phyloP scores from a whole-genome alignment of 2,888 invertebrate genomes.

The Metallyticus violacea region DNA sequence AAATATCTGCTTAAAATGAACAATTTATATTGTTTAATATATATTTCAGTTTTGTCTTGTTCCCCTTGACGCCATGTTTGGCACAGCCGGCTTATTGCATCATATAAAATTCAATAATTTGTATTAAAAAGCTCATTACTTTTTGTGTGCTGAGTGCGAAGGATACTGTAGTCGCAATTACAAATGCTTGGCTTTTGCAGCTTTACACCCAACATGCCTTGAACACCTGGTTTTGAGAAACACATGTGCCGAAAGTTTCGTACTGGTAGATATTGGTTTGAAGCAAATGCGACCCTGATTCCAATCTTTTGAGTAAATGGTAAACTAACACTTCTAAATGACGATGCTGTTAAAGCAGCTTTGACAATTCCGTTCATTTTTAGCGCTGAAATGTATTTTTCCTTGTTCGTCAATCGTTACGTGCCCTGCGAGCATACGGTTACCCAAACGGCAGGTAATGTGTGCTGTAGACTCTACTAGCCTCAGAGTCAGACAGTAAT shows the following conservation, averaged over 20 bases:
- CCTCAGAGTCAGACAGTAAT: too few relatives aligned
- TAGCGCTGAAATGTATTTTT: not conserved
- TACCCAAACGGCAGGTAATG: too few relatives aligned
- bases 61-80: not conserved
- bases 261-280: conserved; percentile 62
- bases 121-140: conserved; percentile 48
- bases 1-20: too few relatives aligned
- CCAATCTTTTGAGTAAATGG: conserved; percentile 42
- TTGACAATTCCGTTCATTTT: conserved; percentile 70
- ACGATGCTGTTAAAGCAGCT: conserved; percentile 54
- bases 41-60: too few relatives aligned
- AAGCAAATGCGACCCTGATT: conserved; percentile 45
- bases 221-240: conserved; percentile 44
- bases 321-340: conserved; percentile 42
- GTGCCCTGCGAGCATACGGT: too few relatives aligned
- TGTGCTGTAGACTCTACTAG: too few relatives aligned
- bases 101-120: not conserved
- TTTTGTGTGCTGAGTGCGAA: conserved; percentile 68
- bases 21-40: too few relatives aligned
- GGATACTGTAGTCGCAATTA: conserved; percentile 64
- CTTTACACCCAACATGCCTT: conserved; percentile 38
- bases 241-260: conserved; percentile 74
- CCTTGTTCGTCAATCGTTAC: too few relatives aligned
- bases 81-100: not conserved
- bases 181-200: conserved; percentile 61